Conservation (phyloP, 2,888 invertebrate species). For the Apotomis capreana region DNA sequence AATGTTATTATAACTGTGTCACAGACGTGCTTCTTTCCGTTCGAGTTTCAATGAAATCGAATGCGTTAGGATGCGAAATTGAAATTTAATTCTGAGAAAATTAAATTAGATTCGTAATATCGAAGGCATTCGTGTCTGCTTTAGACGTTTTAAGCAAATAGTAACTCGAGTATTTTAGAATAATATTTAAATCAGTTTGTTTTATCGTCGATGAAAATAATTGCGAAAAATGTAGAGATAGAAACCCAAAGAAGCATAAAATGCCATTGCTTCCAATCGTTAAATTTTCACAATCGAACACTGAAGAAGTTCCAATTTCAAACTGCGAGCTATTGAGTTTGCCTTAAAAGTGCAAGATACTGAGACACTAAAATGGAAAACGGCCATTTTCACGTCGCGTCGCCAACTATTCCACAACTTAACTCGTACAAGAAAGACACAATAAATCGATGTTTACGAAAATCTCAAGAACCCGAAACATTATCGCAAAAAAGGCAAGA, state of each 20-base stretch:
- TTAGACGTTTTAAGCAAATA: not conserved
- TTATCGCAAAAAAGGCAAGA: constrained; percentile 11
- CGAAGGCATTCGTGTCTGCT: not conserved
- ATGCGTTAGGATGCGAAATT: constrained; percentile 14
- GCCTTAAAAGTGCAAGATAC: not conserved
- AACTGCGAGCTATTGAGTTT: not conserved
- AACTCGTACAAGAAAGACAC: not conserved
- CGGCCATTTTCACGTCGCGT: not conserved
- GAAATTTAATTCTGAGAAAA: constrained; percentile 10
- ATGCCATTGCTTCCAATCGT: not conserved
- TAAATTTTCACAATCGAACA: not conserved
- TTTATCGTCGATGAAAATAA: not conserved
- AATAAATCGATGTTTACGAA: constrained; percentile 1
- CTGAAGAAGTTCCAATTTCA: not conserved
- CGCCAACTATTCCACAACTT: not conserved
- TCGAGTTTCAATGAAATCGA: constrained; percentile 24
- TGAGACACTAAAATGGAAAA: not conserved
- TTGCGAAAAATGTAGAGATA: not conserved
- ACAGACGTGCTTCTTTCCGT: constrained; percentile 1
- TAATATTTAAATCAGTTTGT: not conserved
- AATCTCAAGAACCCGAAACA: constrained; percentile 5
- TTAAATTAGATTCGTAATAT: not conserved
- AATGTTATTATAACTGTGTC: not conserved
- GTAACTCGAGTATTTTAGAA: too few species aligned
- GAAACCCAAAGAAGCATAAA: not conserved